Conservation (phyloP, 1,140 invertebrate species). For the Drosophila bocqueti region DNA sequence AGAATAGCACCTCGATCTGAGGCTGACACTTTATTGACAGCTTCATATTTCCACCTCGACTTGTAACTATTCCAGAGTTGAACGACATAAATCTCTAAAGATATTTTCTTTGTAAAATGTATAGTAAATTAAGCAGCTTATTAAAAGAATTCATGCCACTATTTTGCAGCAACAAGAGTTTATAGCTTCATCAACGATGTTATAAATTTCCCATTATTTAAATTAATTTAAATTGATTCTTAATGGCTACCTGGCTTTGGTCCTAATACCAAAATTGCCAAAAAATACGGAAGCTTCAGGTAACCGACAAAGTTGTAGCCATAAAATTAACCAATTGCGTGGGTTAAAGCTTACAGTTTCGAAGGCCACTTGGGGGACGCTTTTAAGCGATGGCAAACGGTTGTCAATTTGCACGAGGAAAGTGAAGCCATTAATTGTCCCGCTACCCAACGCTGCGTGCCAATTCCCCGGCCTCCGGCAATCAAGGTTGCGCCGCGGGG, state of each 20-base stretch:
- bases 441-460: slow-evolving; percentile 9
- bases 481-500: slow-evolving; percentile 39
- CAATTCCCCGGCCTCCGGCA: slow-evolving; percentile 27
- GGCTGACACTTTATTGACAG: slow-evolving; percentile 68
- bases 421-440: slow-evolving; percentile 72
- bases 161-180: background rate
- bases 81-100: slow-evolving; percentile 30
- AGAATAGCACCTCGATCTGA: slow-evolving; percentile 39
- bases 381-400: slow-evolving; percentile 21
- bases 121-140: background rate
- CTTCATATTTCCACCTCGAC: slow-evolving; percentile 1
- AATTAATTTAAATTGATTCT: slow-evolving; percentile 11
- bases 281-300: background rate
- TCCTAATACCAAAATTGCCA: background rate
- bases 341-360: slow-evolving; percentile 17
- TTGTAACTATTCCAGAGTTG: slow-evolving; percentile 58
- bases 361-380: slow-evolving; percentile 16
- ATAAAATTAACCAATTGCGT: slow-evolving; percentile 12
- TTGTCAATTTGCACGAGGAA: slow-evolving; percentile 56
- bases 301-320: slow-evolving; percentile 10
- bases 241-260: background rate
- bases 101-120: background rate
- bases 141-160: too few species aligned
- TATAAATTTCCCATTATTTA: background rate
- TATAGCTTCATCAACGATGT: background rate